Conservation (phyloP, 2,888 invertebrate species). For the Pollenia griseotomentosa region DNA sequence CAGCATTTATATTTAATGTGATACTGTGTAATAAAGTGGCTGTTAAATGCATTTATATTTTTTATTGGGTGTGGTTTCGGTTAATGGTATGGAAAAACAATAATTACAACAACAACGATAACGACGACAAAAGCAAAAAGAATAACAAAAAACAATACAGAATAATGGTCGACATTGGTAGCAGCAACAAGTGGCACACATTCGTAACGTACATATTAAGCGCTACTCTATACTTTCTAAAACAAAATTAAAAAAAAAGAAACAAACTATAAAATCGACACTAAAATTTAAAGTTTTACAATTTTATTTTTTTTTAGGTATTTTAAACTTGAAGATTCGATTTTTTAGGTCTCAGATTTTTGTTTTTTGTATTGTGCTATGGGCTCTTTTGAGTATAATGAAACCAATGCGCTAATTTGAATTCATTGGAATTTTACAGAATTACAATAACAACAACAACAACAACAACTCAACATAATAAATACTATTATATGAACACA, state of each 20-base stretch:
- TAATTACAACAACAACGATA: slow-evolving; percentile 14
- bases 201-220: background rate
- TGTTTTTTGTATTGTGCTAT: slow-evolving; percentile 40
- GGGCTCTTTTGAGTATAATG: slow-evolving; percentile 45
- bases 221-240: slow-evolving; percentile 56
- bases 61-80: slow-evolving; percentile 61
- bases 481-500: slow-evolving; percentile 67
- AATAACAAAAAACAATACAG: slow-evolving; percentile 27
- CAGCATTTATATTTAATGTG: slow-evolving; percentile 36
- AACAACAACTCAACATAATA: slow-evolving; percentile 52
- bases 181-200: slow-evolving; percentile 51
- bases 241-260: slow-evolving; percentile 27
- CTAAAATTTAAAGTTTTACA: background rate
- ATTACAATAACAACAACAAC: slow-evolving; percentile 65
- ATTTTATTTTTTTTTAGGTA: slow-evolving; percentile 25
- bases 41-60: slow-evolving; percentile 58
- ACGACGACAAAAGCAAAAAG: background rate
- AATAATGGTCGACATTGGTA: slow-evolving; percentile 24
- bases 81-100: slow-evolving; percentile 62
- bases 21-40: slow-evolving; percentile 62
- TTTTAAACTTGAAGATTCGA: slow-evolving; percentile 29
- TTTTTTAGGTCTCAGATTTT: slow-evolving; percentile 16
- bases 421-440: slow-evolving; percentile 72
- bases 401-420: slow-evolving; percentile 67
- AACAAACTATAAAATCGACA: slow-evolving; percentile 11